A percentile compares a stretch with the other conserved stretches of the same genome.
These are phyloP conservation scores for Chrysopa pallens DNA, from an alignment of 1,140 invertebrate genomes.

Conservation along the genomic window DNA sequence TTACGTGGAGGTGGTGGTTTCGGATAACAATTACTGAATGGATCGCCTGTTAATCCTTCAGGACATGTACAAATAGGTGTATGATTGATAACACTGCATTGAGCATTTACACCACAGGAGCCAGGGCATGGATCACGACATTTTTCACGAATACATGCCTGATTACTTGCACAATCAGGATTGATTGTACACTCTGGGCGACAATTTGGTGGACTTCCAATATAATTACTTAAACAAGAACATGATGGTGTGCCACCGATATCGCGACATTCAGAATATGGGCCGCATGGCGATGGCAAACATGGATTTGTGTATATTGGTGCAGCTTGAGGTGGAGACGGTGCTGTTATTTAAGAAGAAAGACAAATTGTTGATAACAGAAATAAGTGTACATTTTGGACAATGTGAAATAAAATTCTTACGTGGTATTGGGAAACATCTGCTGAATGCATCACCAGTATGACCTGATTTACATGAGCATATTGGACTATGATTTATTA, in stretches of 20 bases:
- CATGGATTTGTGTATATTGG: constrained; percentile 34
- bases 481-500: constrained; percentile 29
- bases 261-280: constrained; percentile 56
- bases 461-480: constrained; percentile 34
- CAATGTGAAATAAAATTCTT: constrained; percentile 23
- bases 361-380: constrained; percentile 20
- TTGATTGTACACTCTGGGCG: constrained; percentile 52
- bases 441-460: constrained; percentile 37
- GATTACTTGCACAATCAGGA: constrained; percentile 49
- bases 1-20: constrained; percentile 21
- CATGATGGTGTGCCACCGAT: constrained; percentile 37
- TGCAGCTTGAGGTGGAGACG: constrained; percentile 9
- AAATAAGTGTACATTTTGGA: constrained; percentile 14
- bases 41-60: constrained; percentile 43
- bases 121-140: constrained; percentile 52
- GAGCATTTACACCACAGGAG: constrained; percentile 46
- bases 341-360: constrained; percentile 12
- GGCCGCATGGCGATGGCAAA: constrained; percentile 56
- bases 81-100: constrained; percentile 51
- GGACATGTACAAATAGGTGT: constrained; percentile 49
- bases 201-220: constrained; percentile 50
- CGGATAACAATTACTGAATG: constrained; percentile 17
- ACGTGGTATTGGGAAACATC: constrained; percentile 33
- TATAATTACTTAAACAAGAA: constrained; percentile 41
- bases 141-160: constrained; percentile 52